phyloP scores from a whole-genome alignment of 2,797 vertebrate genomes.

The Cirrhinus mrigala region DNA sequence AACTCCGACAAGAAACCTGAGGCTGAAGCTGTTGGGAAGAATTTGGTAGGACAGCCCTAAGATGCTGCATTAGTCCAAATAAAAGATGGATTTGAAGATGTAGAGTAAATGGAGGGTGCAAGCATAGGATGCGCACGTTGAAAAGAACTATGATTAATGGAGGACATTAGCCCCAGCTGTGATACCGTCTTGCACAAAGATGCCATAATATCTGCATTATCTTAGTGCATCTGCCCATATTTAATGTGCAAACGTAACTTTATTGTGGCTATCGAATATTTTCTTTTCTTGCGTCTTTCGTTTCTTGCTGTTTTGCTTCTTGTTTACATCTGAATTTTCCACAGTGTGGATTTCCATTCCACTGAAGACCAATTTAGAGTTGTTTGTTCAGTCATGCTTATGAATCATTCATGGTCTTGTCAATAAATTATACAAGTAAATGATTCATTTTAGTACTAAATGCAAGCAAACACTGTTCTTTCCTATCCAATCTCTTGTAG shows the following conservation, averaged over 20 bases:
- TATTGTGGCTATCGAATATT: neutral
- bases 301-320: constrained; percentile 57
- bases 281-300: constrained; percentile 50
- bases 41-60: constrained; percentile 1
- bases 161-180: constrained; percentile 28
- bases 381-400: constrained; percentile 64
- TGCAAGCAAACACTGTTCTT: constrained; percentile 70
- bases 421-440: constrained; percentile 78
- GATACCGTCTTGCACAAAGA: constrained; percentile 19
- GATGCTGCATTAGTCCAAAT: constrained; percentile 22
- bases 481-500: constrained; percentile 62
- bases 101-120: constrained; percentile 25
- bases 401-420: constrained; percentile 75
- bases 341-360: constrained; percentile 57
- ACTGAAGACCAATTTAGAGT: constrained; percentile 61
- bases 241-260: constrained; percentile 17
- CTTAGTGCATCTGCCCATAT: constrained; percentile 14
- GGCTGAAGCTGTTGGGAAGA: neutral
- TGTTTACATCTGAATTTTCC: constrained; percentile 61
- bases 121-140: neutral
- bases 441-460: constrained; percentile 75
- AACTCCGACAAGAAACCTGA: neutral
- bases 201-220: neutral
- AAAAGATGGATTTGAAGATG: constrained; percentile 17
- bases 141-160: constrained; percentile 26